Percentiles rank a stretch among this genome's conserved stretches.
These are phyloP conservation scores for Orthonevra nobilis DNA, from an alignment of 2,888 invertebrate genomes.

Conservation along the genomic window DNA sequence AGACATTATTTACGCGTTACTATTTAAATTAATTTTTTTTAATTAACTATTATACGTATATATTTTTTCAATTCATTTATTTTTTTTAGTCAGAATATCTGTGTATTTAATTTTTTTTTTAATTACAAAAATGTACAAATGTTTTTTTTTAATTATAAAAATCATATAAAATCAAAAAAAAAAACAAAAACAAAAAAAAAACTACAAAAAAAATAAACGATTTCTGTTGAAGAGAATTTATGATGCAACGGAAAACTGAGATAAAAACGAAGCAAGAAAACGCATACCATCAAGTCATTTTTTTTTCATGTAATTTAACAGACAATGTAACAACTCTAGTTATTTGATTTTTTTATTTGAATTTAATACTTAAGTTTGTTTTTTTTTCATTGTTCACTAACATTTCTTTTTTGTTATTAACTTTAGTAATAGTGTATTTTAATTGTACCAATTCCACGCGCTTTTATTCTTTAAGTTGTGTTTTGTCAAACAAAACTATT, in stretches of 20 bases:
- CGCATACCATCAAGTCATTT: slow-evolving; percentile 73
- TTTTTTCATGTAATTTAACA: slow-evolving; percentile 68
- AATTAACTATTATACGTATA: slow-evolving; percentile 60
- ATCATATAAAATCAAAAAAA: slow-evolving; percentile 45
- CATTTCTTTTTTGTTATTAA: slow-evolving; percentile 73
- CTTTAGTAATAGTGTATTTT: slow-evolving; percentile 69
- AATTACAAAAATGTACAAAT: slow-evolving; percentile 69
- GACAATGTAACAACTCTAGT: slow-evolving; percentile 67
- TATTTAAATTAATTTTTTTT: slow-evolving; percentile 65
- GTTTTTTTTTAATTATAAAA: slow-evolving; percentile 59
- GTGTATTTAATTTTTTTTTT: slow-evolving; percentile 68
- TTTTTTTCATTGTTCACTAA: slow-evolving; percentile 71
- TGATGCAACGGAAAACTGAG: slow-evolving; percentile 56
- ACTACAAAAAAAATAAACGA: neutral
- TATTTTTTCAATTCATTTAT: slow-evolving; percentile 67
- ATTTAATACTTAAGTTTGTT: slow-evolving; percentile 70
- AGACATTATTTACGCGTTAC: slow-evolving; percentile 78
- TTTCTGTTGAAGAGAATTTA: slow-evolving; percentile 55
- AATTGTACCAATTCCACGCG: slow-evolving; percentile 76
- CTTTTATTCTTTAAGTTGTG: slow-evolving; percentile 71
- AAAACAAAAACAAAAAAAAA: slow-evolving; percentile 27
- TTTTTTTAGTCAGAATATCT: slow-evolving; percentile 69
- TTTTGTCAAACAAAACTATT: slow-evolving; percentile 73
- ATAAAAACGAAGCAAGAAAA: slow-evolving; percentile 57
- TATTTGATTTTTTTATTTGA: slow-evolving; percentile 68